phyloP scores from a whole-genome alignment of 2,888 invertebrate species.

The Magallana nippona region DNA sequence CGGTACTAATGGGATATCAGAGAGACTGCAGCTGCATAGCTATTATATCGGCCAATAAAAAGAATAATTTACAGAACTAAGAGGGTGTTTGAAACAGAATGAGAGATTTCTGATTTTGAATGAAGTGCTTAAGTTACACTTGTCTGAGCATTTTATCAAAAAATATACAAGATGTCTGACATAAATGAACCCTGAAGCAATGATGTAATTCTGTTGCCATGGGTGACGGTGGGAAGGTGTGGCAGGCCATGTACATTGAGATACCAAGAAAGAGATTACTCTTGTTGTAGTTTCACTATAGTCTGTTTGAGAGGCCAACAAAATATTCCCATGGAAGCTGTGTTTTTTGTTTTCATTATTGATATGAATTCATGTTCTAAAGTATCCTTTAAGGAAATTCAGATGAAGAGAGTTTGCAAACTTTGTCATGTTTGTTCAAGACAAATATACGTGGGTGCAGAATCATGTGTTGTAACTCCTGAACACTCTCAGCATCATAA shows the following conservation, averaged over 20 bases:
- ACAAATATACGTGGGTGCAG: slow-evolving; percentile 14
- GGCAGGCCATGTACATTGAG: slow-evolving; percentile 16
- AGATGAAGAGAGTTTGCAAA: neutral
- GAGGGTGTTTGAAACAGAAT: neutral
- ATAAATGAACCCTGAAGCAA: neutral
- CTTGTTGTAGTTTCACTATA: neutral
- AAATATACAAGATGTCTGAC: neutral
- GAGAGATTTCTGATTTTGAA: neutral
- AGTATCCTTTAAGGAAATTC: neutral
- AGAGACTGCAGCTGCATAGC: no score
- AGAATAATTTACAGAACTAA: neutral
- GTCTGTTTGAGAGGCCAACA: no score
- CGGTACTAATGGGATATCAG: no score
- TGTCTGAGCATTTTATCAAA: slow-evolving; percentile 3
- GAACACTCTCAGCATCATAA: no score
- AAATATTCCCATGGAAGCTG: no score
- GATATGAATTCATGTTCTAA: neutral
- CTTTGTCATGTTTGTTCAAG: slow-evolving; percentile 4
- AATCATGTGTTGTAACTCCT: neutral
- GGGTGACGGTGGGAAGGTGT: slow-evolving; percentile 17
- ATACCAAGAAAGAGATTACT: neutral
- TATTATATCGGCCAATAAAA: neutral
- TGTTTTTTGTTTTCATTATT: neutral
- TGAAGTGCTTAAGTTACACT: neutral
- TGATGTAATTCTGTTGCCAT: slow-evolving; percentile 33